Conservation (phyloP, 1,140 invertebrate species). For the Macrobrachium rosenbergii region DNA sequence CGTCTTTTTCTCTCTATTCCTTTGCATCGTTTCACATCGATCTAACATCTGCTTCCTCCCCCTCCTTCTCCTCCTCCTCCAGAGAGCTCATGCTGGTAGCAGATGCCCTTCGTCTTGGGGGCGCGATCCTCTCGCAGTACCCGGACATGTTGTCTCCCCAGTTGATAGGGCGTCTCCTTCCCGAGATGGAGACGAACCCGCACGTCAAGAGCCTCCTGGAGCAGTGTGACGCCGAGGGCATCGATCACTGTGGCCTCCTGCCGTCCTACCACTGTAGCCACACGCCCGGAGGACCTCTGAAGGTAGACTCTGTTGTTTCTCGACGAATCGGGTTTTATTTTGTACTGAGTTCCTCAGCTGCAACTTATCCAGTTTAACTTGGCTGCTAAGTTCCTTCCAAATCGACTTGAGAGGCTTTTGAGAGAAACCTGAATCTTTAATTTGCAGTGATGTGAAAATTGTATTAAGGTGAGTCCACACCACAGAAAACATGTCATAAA, state of each 20-base stretch:
- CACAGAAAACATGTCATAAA: too few relatives aligned
- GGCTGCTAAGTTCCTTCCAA: too few relatives aligned
- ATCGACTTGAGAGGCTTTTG: too few relatives aligned
- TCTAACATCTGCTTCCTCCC: too few relatives aligned
- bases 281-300: conserved; percentile 96
- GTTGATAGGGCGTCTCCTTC: conserved; percentile 90
- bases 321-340: background rate
- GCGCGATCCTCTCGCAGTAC: conserved; percentile 89
- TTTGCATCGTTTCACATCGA: background rate
- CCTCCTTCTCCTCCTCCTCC: conserved; percentile 27
- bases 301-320: conserved; percentile 74
- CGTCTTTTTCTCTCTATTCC: too few relatives aligned
- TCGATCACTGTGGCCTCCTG: conserved; percentile 88
- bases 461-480: too few relatives aligned
- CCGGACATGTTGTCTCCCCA: conserved; percentile 97
- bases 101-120: conserved; percentile 92
- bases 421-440: too few relatives aligned
- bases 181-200: conserved; percentile 87
- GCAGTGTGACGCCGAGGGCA: conserved; percentile 90
- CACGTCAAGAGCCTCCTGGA: conserved; percentile 88
- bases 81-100: conserved; percentile 94
- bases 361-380: too few relatives aligned
- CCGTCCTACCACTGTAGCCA: conserved; percentile 96
- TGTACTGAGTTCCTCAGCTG: background rate
- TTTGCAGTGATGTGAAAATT: too few relatives aligned